phyloP scores from a whole-genome alignment of 2,888 invertebrate species.

The Drosophila histrio region DNA sequence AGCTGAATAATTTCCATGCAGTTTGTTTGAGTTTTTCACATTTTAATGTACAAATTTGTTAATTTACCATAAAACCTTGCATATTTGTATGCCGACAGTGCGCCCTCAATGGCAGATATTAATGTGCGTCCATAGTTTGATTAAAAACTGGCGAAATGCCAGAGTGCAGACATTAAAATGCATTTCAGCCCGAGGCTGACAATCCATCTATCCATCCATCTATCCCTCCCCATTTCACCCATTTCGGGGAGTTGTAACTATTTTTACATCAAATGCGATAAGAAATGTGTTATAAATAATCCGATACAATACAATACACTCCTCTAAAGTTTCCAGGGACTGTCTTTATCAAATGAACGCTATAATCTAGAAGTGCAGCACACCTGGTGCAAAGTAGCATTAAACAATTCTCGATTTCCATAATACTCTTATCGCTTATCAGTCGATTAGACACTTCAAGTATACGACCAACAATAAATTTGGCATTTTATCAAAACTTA shows the following conservation, averaged over 20 bases:
- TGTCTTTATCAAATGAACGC: not conserved
- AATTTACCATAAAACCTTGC: constrained; percentile 84
- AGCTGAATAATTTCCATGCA: constrained; percentile 77
- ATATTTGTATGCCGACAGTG: constrained; percentile 76
- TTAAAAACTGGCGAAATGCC: constrained; percentile 83
- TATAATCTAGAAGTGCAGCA: not conserved
- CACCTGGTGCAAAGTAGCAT: constrained; percentile 18
- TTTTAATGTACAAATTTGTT: constrained; percentile 84
- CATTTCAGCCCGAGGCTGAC: constrained; percentile 50
- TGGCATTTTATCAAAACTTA: constrained; percentile 6
- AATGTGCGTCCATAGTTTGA: constrained; percentile 81
- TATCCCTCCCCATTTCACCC: not conserved
- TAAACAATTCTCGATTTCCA: constrained; percentile 28
- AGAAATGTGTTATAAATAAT: constrained; percentile 41
- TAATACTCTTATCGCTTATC: constrained; percentile 26
- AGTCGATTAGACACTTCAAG: constrained; percentile 7
- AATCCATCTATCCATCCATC: constrained; percentile 63
- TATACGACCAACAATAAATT: constrained; percentile 3
- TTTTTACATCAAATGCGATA: constrained; percentile 42
- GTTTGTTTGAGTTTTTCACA: constrained; percentile 74
- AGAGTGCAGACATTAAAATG: constrained; percentile 66
- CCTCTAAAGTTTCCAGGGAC: not conserved
- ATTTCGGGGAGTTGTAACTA: constrained; percentile 23
- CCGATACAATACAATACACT: not conserved
- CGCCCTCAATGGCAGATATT: constrained; percentile 75